These are phyloP conservation scores for Conus ventricosus DNA, from an alignment of 1,140 invertebrate genomes.

Conservation along the genomic window DNA sequence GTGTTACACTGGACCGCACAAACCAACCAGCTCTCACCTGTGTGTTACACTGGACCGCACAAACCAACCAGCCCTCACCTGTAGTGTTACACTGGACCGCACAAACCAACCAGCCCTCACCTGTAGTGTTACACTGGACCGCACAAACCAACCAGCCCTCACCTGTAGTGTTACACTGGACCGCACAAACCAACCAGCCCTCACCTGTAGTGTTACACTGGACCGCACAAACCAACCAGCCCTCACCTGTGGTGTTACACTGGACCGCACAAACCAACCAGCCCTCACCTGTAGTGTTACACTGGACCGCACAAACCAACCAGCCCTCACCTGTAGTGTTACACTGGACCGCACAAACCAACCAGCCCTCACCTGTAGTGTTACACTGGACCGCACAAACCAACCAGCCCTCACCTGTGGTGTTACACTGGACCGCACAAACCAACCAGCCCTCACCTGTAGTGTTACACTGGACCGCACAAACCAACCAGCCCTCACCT, in stretches of 20 bases:
- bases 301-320: background rate
- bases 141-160: background rate
- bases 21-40: background rate
- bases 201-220: background rate
- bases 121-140: background rate
- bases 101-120: background rate
- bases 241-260: background rate
- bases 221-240: background rate
- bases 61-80: background rate
- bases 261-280: background rate
- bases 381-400: too few relatives aligned
- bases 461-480: too few relatives aligned
- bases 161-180: background rate
- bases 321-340: background rate
- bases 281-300: background rate
- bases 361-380: background rate
- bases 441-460: background rate
- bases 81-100: too few relatives aligned
- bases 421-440: too few relatives aligned
- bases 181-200: background rate
- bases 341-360: too few relatives aligned
- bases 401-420: background rate
- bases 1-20: too few relatives aligned
- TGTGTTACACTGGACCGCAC: too few relatives aligned
- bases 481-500: background rate